Evolutionary conservation across 2,888 invertebrate genomes (phyloP).

Genomic region (Busseola fusca): DNA sequence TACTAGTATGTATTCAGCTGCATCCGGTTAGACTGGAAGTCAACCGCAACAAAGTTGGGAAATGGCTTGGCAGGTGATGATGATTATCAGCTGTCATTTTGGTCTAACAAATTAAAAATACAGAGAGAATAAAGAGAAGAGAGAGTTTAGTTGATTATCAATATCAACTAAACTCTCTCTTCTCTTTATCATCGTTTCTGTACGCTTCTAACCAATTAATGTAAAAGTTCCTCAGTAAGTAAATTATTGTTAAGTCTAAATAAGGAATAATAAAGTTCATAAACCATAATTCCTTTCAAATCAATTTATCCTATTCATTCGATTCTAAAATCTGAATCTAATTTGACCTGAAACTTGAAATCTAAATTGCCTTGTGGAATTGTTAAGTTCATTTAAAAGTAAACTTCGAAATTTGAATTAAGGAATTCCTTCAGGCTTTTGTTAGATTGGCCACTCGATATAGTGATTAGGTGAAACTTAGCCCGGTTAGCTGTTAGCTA

Average conservation of each 20-base stretch:
- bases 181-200: too few species aligned
- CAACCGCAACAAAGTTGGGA: too few species aligned
- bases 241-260: background rate
- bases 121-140: background rate
- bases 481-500: slow-evolving; percentile 23
- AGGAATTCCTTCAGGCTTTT: slow-evolving; percentile 20
- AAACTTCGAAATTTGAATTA: slow-evolving; percentile 49
- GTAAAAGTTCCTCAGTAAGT: background rate
- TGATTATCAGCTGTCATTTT: background rate
- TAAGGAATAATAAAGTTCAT: background rate
- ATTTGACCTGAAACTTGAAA: slow-evolving; percentile 28
- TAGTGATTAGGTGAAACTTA: slow-evolving; percentile 50
- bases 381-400: slow-evolving; percentile 52
- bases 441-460: slow-evolving; percentile 37
- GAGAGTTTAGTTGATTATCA: background rate
- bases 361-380: slow-evolving; percentile 35
- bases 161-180: too few species aligned
- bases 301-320: background rate
- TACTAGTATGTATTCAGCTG: too few species aligned
- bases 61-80: too few species aligned
- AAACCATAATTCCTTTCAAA: slow-evolving; percentile 7
- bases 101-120: background rate
- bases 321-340: slow-evolving; percentile 32
- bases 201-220: too few species aligned
- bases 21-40: too few species aligned